phyloP scores from a whole-genome alignment of 2,113 vertebrate genomes.

The Tachysurus vachellii region DNA sequence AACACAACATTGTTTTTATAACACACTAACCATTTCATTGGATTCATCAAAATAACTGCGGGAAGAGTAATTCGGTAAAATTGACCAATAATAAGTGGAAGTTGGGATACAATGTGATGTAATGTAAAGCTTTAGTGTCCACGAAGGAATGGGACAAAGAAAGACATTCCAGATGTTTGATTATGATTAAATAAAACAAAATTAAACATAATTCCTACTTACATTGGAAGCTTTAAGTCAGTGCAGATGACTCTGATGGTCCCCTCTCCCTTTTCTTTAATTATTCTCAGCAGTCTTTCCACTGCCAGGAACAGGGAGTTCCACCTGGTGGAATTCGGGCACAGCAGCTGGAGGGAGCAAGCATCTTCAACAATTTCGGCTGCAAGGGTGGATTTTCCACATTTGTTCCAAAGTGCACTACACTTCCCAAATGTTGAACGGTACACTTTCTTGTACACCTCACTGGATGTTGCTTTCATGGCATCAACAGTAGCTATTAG shows the following conservation, averaged over 20 bases:
- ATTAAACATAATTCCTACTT: background rate
- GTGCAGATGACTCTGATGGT: slow-evolving; percentile 40
- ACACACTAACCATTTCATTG: background rate
- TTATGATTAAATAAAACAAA: background rate
- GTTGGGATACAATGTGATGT: too few species aligned
- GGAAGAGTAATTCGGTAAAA: too few species aligned
- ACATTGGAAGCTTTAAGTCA: slow-evolving; percentile 36
- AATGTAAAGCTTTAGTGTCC: background rate
- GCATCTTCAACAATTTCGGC: slow-evolving; percentile 37
- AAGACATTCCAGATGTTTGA: background rate
- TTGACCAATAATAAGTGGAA: too few species aligned
- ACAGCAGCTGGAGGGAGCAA: slow-evolving; percentile 44
- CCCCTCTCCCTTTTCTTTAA: slow-evolving; percentile 44
- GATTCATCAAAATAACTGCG: too few species aligned
- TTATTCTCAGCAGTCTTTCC: background rate
- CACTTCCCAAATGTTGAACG: slow-evolving; percentile 48
- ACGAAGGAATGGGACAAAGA: background rate
- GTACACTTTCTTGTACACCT: slow-evolving; percentile 34
- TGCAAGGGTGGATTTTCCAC: slow-evolving; percentile 34
- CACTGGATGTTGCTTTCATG: background rate
- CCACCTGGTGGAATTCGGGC: slow-evolving; percentile 34
- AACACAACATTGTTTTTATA: background rate
- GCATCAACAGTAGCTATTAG: slow-evolving; percentile 38
- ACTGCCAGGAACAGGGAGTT: slow-evolving; percentile 39
- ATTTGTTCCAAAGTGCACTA: slow-evolving; percentile 45